Conservation (phyloP, 2,797 vertebrate species). For the Oreochromis grahami region DNA sequence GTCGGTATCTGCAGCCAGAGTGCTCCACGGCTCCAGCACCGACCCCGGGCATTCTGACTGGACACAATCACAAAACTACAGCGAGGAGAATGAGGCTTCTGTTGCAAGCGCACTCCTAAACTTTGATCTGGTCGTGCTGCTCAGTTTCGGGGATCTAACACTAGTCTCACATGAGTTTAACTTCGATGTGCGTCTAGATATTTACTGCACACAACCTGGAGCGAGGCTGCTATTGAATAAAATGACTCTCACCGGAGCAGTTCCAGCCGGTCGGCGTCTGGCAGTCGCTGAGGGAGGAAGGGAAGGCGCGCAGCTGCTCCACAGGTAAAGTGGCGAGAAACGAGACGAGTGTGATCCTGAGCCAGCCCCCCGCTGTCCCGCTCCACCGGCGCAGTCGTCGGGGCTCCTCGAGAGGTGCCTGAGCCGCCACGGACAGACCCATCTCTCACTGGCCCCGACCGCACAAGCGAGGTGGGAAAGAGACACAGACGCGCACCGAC, state of each 20-base stretch:
- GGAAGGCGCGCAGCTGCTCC: constrained; percentile 92
- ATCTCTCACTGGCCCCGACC: constrained; percentile 71
- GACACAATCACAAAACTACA: background rate
- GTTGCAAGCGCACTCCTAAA: background rate
- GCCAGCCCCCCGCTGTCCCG: constrained; percentile 85
- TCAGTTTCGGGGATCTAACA: background rate
- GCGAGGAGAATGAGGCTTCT: background rate
- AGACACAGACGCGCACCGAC: constrained; percentile 59
- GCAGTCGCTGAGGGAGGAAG: constrained; percentile 96
- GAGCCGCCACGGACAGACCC: constrained; percentile 64
- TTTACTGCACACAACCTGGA: background rate
- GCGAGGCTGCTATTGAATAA: background rate
- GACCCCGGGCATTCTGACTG: background rate
- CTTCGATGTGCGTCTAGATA: background rate
- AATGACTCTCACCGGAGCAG: constrained; percentile 88
- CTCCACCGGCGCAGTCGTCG: constrained; percentile 71
- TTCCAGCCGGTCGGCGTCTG: constrained; percentile 99
- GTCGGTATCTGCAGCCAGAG: background rate
- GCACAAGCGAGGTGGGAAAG: constrained; percentile 49
- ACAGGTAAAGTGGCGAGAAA: constrained; percentile 88
- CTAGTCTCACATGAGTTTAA: background rate
- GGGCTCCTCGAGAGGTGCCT: constrained; percentile 61
- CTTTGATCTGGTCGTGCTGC: background rate
- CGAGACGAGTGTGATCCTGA: constrained; percentile 83
- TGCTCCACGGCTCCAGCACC: background rate